phyloP scores from a whole-genome alignment of 2,797 vertebrate species.

The Oreochromis mossambicus region DNA sequence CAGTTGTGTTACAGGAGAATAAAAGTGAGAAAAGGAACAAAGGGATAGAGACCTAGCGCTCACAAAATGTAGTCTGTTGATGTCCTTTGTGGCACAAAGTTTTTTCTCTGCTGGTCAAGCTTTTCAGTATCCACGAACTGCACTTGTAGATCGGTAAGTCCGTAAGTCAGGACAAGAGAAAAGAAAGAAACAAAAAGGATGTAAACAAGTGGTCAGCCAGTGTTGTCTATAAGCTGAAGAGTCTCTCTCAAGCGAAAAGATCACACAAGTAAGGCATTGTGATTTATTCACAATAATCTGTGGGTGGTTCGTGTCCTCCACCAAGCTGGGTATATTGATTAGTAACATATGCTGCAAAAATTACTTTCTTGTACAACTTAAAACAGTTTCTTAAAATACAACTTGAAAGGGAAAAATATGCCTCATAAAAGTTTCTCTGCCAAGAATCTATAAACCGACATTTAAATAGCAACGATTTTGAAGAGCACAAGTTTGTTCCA shows the following conservation, averaged over 20 bases:
- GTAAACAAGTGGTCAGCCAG: background rate
- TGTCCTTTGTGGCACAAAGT: conserved; percentile 2
- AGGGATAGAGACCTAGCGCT: background rate
- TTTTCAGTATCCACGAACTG: conserved; percentile 18
- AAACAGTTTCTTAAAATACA: background rate
- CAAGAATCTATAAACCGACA: background rate
- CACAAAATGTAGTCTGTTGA: background rate
- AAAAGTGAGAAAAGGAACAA: conserved; percentile 29
- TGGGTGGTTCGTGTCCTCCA: background rate
- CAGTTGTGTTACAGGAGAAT: conserved; percentile 36
- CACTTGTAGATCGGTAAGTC: background rate
- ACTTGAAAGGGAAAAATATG: background rate
- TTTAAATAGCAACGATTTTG: background rate
- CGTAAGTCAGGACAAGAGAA: background rate
- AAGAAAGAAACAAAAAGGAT: background rate
- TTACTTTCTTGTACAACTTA: background rate
- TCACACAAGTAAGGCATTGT: background rate
- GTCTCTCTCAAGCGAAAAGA: background rate
- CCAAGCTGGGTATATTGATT: background rate
- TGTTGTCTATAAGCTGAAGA: background rate
- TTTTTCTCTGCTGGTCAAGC: conserved; percentile 24
- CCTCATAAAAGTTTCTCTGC: background rate
- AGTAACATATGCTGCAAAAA: background rate
- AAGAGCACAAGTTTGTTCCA: background rate
- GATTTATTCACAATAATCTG: background rate